Conservation (phyloP, 2,797 vertebrate species). For the Vultur gryphus region DNA sequence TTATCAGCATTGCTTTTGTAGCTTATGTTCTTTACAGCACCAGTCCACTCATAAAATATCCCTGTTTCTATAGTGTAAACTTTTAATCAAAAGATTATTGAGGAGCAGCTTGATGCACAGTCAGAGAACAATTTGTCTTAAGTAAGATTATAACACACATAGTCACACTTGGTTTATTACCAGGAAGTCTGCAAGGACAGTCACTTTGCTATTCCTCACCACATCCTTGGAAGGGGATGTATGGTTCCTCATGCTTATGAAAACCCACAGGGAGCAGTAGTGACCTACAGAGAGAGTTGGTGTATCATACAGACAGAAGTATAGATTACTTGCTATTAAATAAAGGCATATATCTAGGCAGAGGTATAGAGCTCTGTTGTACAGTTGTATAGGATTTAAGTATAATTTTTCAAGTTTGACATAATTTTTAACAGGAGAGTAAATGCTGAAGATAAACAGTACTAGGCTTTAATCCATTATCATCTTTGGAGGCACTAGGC, state of each 20-base stretch:
- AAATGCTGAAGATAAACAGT: background rate
- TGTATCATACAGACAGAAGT: background rate
- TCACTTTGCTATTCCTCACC: background rate
- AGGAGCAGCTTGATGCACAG: background rate
- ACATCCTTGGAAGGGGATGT: background rate
- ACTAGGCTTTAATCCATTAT: background rate
- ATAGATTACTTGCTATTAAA: background rate
- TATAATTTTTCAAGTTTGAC: background rate
- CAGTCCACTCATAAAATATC: background rate
- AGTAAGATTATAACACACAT: background rate
- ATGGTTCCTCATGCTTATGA: background rate
- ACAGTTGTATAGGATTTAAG: background rate
- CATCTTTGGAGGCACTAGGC: background rate
- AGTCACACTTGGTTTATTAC: background rate
- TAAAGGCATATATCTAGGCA: background rate
- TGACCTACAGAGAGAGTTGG: background rate
- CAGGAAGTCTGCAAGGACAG: background rate
- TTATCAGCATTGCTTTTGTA: background rate
- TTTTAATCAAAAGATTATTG: background rate
- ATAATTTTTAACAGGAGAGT: background rate
- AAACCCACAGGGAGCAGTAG: background rate
- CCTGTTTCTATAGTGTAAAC: background rate
- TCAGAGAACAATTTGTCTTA: background rate
- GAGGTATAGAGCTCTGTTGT: background rate
- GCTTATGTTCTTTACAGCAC: background rate